Evolutionary conservation across 2,113 vertebrate genomes (phyloP).

Genomic region (Pseudopodoces humilis): DNA sequence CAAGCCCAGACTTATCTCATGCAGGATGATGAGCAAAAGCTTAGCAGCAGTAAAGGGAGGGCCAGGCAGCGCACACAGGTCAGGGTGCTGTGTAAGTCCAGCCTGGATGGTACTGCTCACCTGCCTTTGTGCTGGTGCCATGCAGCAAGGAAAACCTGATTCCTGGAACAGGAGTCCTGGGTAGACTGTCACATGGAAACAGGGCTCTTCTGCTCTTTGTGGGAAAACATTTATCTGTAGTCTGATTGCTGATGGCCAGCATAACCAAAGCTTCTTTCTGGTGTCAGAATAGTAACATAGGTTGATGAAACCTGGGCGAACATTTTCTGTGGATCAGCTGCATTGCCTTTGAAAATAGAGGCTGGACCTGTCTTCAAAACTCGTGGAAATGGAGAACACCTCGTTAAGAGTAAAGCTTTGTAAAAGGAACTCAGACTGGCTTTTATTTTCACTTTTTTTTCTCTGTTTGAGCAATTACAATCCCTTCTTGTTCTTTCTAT

Average conservation of each 20-base stretch:
- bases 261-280: background rate
- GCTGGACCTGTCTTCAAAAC: background rate
- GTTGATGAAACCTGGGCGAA: background rate
- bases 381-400: background rate
- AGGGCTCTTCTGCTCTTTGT: background rate
- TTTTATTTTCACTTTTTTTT: background rate
- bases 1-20: background rate
- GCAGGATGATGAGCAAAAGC: background rate
- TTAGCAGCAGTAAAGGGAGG: background rate
- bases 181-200: background rate
- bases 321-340: background rate
- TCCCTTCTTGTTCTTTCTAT: background rate
- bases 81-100: background rate
- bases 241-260: background rate
- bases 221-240: background rate
- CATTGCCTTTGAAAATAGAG: background rate
- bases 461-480: background rate
- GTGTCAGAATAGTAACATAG: background rate
- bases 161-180: background rate
- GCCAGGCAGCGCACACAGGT: background rate
- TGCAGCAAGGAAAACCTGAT: background rate
- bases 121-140: background rate
- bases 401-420: background rate
- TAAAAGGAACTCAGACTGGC: background rate
- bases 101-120: rapidly evolving